Conservation (phyloP, 2,888 invertebrate genomes). For the Nemurella pictetii region DNA sequence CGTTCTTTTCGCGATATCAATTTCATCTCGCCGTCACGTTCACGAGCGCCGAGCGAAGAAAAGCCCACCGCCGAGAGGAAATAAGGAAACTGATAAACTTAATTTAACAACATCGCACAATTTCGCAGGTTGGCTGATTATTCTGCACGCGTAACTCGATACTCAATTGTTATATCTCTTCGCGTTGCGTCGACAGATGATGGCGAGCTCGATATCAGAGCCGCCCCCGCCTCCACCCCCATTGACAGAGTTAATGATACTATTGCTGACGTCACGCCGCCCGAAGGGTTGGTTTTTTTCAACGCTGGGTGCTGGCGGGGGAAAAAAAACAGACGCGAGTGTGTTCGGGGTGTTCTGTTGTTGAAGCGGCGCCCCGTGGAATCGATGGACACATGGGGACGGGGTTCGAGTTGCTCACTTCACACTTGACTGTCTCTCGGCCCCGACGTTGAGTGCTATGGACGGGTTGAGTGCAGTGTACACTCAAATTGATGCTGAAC, state of each 20-base stretch:
- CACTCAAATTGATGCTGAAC: no score
- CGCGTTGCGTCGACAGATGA: neutral
- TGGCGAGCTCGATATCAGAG: neutral
- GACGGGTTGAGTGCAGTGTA: no score
- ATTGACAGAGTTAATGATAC: neutral
- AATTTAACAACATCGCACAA: neutral
- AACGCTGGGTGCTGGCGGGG: neutral
- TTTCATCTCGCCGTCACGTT: no score
- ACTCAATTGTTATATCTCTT: neutral
- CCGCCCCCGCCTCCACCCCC: neutral
- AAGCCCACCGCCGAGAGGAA: neutral
- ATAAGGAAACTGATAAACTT: neutral
- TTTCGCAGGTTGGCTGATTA: neutral
- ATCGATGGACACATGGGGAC: no score
- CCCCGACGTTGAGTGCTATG: no score
- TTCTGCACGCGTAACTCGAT: neutral
- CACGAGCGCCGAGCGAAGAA: neutral
- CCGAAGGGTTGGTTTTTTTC: no score
- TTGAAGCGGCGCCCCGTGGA: neutral
- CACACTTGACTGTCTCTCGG: no score
- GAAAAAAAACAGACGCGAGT: neutral
- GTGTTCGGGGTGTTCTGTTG: neutral
- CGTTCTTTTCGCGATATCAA: neutral
- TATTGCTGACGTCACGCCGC: neutral
- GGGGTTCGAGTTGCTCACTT: no score